phyloP scores from a whole-genome alignment of 2,797 vertebrate genomes.

The Premnoplex brunnescens region DNA sequence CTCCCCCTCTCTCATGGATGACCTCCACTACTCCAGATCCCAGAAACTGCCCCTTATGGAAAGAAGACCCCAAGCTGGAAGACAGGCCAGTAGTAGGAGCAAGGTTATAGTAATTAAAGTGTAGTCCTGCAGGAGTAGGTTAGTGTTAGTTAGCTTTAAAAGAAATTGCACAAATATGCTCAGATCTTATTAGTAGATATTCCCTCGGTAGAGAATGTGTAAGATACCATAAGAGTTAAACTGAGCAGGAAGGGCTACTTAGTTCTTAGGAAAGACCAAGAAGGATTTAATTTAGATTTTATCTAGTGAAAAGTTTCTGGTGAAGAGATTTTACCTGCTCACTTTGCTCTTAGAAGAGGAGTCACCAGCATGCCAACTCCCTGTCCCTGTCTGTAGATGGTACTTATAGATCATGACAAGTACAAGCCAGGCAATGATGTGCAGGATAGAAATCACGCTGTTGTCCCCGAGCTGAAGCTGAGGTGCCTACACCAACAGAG shows the following conservation, averaged over 20 bases:
- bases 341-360: neutral
- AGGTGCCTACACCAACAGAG: neutral
- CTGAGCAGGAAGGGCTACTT: neutral
- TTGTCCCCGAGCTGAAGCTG: neutral
- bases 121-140: neutral
- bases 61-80: neutral
- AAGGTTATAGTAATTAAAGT: slow-evolving; percentile 22
- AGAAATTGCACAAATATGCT: neutral
- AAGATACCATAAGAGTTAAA: neutral
- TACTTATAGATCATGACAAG: neutral
- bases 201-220: neutral
- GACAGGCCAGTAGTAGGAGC: neutral
- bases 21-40: neutral
- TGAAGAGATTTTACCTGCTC: neutral
- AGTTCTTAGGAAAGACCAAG: neutral
- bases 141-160: slow-evolving; percentile 28
- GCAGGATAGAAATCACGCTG: neutral
- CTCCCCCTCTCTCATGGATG: rapidly evolving
- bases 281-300: neutral
- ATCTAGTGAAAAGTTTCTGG: neutral
- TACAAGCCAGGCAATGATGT: neutral
- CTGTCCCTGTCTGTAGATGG: neutral
- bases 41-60: neutral
- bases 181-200: slow-evolving; percentile 19
- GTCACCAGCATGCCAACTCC: neutral